Evolutionary conservation across 2,888 invertebrate species (phyloP), one percentile per base, ranked within the genome.

Genomic region (Physocephala rufipes): DNA sequence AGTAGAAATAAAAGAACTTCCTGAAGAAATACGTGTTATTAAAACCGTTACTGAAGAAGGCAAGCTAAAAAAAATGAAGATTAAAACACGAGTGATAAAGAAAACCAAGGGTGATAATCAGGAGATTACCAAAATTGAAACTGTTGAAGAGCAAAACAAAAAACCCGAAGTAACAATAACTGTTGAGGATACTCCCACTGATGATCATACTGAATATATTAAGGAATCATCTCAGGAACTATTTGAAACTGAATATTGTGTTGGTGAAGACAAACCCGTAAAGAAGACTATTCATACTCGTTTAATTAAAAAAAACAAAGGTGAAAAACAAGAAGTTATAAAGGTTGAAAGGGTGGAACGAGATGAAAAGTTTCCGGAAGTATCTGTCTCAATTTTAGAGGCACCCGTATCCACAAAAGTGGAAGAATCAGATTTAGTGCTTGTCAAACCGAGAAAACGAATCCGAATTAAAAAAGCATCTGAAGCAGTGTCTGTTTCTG

Each of bases 401-500:
- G 45, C 47, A 9, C 63, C 63, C 15, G 9, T 63, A 0, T 43
- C 43, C 13, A 45, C 43, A 63, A 43, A 63, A 43, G 45, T 45
- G 5, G 26, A 63, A 21, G 63, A 45, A 16, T 51, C 59, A 9
- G 69, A 71, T 24, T 47, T 67, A 3, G 61, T 73, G 2, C 75
- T 76, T 28, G 70, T 77, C 53, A 79, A 78, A 2, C 71, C 81
- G 0, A 84, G 81, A 24, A 82, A 81, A 24, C 76, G 78, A 68
- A 73, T 82, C 4, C 76, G 80, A 7, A 74, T 82, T 0, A 79
- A 80, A 68, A 81, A 81, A 9, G 80, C 82, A 0, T 77, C 78
- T 16, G 81, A 85, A 7, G 80, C 81, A 21, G 76, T 82, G 12
- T 76, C 79, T 16, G 79, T 86, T 13, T 76, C 83, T 69, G 85